A percentile compares a stretch with the other conserved stretches of the same genome.
Evolutionary conservation across 2,888 invertebrate genomes (phyloP).

Genomic region (Rhingia rostrata): DNA sequence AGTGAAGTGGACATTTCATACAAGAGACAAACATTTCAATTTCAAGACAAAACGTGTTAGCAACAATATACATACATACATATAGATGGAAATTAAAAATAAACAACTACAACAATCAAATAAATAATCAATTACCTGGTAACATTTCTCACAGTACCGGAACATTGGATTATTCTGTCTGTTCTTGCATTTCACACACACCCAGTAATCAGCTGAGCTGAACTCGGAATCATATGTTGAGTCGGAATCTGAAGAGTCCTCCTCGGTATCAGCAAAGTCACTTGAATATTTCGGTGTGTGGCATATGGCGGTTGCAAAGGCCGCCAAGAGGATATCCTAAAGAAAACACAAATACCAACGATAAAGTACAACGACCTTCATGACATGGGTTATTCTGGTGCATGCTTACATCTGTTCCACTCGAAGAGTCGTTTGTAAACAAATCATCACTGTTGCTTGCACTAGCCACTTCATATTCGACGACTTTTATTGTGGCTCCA

Average conservation of each 20-base stretch:
- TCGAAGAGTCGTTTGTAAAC: conserved; percentile 83
- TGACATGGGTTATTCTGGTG: background rate
- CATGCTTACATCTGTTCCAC: conserved; percentile 84
- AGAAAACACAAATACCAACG: conserved; percentile 11
- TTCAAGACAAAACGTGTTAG: background rate
- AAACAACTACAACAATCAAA: background rate
- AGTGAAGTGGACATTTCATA: background rate
- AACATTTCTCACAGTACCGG: conserved; percentile 88
- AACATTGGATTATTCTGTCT: conserved; percentile 86
- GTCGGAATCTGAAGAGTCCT: conserved; percentile 77
- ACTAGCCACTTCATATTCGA: conserved; percentile 85
- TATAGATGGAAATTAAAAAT: conserved; percentile 2
- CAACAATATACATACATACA: too few relatives aligned
- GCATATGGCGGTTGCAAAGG: conserved; percentile 63
- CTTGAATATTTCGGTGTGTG: conserved; percentile 68
- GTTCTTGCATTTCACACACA: conserved; percentile 86
- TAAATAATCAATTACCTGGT: conserved; percentile 84
- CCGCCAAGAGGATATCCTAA: conserved; percentile 75
- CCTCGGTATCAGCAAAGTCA: conserved; percentile 77
- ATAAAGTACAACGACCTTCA: conserved; percentile 38
- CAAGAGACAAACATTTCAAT: conserved; percentile 53
- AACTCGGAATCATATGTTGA: conserved; percentile 83
- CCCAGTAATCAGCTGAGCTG: conserved; percentile 86
- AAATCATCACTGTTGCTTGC: conserved; percentile 83
- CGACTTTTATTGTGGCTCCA: conserved; percentile 77